Percentiles rank a stretch among this genome's conserved stretches.
phyloP scores from a whole-genome alignment of 1,140 invertebrate genomes.

The Bombus sibiricus region DNA sequence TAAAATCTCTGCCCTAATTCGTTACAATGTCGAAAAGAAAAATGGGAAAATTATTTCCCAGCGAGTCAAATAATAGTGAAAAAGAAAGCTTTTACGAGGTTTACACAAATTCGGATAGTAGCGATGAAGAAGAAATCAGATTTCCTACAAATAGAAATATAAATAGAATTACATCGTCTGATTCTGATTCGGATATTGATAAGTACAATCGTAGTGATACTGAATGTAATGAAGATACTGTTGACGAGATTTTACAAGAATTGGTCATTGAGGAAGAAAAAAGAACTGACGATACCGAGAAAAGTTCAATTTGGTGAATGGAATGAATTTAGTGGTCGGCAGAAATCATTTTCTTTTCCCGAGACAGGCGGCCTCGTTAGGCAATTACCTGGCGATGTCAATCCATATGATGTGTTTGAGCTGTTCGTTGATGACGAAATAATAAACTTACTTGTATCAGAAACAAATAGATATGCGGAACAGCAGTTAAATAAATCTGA shows the following conservation, averaged over 20 bases:
- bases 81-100: slow-evolving; percentile 1
- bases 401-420: too few species aligned
- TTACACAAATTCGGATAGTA: slow-evolving; percentile 36
- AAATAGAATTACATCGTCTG: slow-evolving; percentile 27
- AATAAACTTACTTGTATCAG: too few species aligned
- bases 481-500: too few species aligned
- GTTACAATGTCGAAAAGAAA: slow-evolving; percentile 38
- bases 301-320: slow-evolving; percentile 21
- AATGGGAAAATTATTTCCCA: neutral
- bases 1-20: slow-evolving; percentile 38
- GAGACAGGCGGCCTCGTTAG: neutral
- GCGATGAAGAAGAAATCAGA: slow-evolving; percentile 32
- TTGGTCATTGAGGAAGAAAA: slow-evolving; percentile 35
- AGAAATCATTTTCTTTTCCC: neutral
- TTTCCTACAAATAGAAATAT: slow-evolving; percentile 28
- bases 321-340: slow-evolving; percentile 2
- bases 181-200: slow-evolving; percentile 46
- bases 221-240: slow-evolving; percentile 18
- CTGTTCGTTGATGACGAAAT: too few species aligned
- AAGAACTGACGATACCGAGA: slow-evolving; percentile 24
- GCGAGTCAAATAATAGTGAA: slow-evolving; percentile 14
- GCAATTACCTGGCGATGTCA: too few species aligned
- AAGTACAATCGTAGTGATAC: slow-evolving; percentile 30
- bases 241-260: slow-evolving; percentile 44
- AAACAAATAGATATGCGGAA: too few species aligned